Base-by-base conservation (phyloP, 2,888 invertebrate species). In the Acleris holmiana region DNA sequence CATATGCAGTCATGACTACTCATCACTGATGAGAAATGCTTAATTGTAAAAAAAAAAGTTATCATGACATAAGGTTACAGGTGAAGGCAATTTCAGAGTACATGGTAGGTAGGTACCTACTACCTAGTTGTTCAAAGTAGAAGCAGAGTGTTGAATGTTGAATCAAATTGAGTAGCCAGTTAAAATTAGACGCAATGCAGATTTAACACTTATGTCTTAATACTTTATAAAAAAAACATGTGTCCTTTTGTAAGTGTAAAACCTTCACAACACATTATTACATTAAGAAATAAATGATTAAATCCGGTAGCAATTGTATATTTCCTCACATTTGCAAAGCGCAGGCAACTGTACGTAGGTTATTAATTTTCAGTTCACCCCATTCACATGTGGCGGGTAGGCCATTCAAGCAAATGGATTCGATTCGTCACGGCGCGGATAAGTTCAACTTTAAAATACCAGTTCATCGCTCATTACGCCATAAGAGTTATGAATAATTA, bases 331-430 rank as follows among this genome's bases (percentile, higher is more conserved):
- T 48, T 50, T 46, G 25, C 50, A 13, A 25, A 50, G 46, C 25
- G 44, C 40, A 35, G 29, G 29, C 41, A n/a, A 53, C 40, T 55
- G 54, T 44, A 29, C 13, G n/a, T 65, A 35, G 29, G 44, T 66
- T 57, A 68, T 66, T n/a, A 70, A 66, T 63, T 68, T 70, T 59
- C 29, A 57, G 29, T 25, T 50, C 46, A 66, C 46, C 61, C 57
- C 66, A 70, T 68, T 70, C 69, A 66, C 68, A 69, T 68, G 64
- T 69, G 69, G 66, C 69, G 62, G 51, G 48, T 53, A 44, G 35
- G 51, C 64, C 64, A 68, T 68, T 69, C 64, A 51, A 62, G 66
- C 66, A 71, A 69, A 70, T 67, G 66, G 49, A 73, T 69, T 73
- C 71, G 66, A 76, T 75, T 74, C 67, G 71, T 70, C 49, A 55